phyloP scores from a whole-genome alignment of 2,113 vertebrate genomes.

The Acrocephalus kingi region DNA sequence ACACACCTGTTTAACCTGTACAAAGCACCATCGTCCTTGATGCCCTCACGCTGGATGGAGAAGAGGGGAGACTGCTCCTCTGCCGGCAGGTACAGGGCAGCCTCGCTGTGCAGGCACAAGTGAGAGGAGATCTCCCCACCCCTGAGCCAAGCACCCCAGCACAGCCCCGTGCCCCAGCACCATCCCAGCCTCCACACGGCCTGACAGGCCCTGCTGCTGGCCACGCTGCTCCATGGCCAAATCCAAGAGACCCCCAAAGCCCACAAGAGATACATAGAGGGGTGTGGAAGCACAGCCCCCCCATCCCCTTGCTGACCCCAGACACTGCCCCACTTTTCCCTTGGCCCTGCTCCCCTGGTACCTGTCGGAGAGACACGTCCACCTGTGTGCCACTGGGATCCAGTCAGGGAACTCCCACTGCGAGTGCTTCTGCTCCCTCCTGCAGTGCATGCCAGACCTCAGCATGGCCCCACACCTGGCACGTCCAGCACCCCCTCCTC shows the following conservation, averaged over 20 bases:
- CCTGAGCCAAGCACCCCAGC: accelerated
- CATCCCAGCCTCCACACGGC: background rate
- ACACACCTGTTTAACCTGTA: slow-evolving; percentile 83
- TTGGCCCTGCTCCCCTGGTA: background rate
- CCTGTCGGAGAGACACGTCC: slow-evolving; percentile 83
- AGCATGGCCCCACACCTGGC: accelerated
- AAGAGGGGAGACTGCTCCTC: slow-evolving; percentile 84
- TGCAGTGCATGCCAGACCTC: slow-evolving; percentile 15
- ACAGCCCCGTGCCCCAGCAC: background rate
- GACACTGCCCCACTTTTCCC: background rate
- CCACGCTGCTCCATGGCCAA: background rate
- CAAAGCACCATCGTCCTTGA: slow-evolving; percentile 68
- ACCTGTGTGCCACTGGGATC: slow-evolving; percentile 81
- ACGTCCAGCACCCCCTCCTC: accelerated
- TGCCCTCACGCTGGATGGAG: slow-evolving; percentile 82
- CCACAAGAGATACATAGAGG: accelerated
- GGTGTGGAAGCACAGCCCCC: background rate
- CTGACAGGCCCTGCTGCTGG: background rate
- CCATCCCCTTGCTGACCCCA: accelerated
- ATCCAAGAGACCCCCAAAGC: background rate
- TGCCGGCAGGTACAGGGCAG: slow-evolving; percentile 83
- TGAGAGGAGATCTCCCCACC: background rate
- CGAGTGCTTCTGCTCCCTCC: slow-evolving; percentile 80
- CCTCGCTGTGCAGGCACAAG: slow-evolving; percentile 73
- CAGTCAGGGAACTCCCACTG: slow-evolving; percentile 90